Evolutionary conservation across 2,797 vertebrate species (phyloP).

Genomic region (Pempheris klunzingeri): DNA sequence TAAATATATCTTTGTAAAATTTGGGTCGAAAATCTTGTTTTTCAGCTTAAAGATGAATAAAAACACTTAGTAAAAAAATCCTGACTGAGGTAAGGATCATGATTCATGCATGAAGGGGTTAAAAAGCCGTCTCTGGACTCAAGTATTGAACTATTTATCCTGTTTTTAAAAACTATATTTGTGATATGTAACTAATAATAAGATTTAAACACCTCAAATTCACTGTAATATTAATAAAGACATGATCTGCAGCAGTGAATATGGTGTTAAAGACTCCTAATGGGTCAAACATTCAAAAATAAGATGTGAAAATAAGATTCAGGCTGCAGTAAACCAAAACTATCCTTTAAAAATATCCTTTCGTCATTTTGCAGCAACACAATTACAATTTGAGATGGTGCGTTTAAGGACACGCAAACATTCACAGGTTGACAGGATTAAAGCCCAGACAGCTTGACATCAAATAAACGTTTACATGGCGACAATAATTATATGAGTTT

Average conservation of each 20-base stretch:
- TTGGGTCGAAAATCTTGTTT: too few species aligned
- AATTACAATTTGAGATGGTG: background rate
- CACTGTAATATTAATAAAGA: background rate
- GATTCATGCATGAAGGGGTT: too few species aligned
- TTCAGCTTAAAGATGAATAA: too few species aligned
- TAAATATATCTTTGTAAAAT: too few species aligned
- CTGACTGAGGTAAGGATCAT: too few species aligned
- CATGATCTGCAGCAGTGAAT: background rate
- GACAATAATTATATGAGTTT: background rate
- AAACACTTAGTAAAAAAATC: too few species aligned
- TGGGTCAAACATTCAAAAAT: background rate
- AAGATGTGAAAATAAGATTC: background rate
- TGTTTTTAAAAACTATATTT: too few species aligned
- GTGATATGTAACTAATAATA: background rate
- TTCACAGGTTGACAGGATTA: too few species aligned
- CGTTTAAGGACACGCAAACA: background rate
- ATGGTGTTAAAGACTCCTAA: background rate
- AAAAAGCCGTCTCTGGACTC: too few species aligned
- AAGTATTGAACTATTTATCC: too few species aligned
- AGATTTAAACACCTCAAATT: background rate
- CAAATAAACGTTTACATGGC: background rate
- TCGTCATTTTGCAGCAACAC: background rate
- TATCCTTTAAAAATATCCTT: background rate
- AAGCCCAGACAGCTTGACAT: too few species aligned
- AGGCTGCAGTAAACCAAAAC: background rate